These are phyloP conservation scores for Laothoe populi DNA, from an alignment of 2,888 invertebrate genomes.

Conservation along the genomic window DNA sequence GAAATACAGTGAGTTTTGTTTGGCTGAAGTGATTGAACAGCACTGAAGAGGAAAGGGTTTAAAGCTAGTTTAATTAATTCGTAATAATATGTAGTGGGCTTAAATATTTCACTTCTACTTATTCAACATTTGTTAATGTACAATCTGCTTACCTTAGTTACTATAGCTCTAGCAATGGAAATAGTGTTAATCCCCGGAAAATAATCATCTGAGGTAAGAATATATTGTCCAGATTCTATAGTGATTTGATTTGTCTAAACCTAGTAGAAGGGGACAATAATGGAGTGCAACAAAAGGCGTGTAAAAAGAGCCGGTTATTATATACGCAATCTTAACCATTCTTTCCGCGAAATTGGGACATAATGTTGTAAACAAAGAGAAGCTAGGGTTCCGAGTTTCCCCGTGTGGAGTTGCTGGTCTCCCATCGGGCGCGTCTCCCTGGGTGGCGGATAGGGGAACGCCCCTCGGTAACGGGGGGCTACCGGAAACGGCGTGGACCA, in stretches of 20 bases:
- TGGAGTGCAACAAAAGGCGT: slow-evolving; percentile 47
- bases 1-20: neutral
- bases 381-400: slow-evolving; percentile 27
- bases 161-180: too few species aligned
- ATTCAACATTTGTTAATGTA: too few species aligned
- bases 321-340: slow-evolving; percentile 49
- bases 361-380: slow-evolving; percentile 33
- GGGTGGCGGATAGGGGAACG: too few species aligned
- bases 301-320: slow-evolving; percentile 48
- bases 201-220: neutral
- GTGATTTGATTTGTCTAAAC: slow-evolving; percentile 34
- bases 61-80: too few species aligned
- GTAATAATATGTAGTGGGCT: too few species aligned
- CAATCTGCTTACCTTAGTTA: too few species aligned
- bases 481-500: too few species aligned
- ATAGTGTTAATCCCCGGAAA: neutral
- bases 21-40: neutral
- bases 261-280: slow-evolving; percentile 39
- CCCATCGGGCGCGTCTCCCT: too few species aligned
- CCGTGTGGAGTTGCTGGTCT: too few species aligned
- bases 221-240: slow-evolving; percentile 17
- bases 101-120: too few species aligned
- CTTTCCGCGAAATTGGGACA: slow-evolving; percentile 50
- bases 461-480: too few species aligned
- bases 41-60: too few species aligned